Conservation (phyloP, 2,113 vertebrate genomes). For the Colossoma macropomum region DNA sequence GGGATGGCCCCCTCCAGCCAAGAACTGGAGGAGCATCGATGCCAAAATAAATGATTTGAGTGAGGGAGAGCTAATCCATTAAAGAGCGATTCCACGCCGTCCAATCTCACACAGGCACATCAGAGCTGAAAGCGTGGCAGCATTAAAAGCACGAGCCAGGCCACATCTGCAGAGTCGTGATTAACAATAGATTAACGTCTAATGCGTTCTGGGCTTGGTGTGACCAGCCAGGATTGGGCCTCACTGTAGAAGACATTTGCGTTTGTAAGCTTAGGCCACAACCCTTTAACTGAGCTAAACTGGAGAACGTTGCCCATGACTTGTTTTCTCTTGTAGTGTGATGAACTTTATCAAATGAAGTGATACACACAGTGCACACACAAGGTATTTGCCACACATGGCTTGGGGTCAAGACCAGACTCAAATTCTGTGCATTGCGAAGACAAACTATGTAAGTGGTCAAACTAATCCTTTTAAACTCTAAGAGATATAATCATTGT, state of each 20-base stretch:
- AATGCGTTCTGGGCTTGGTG: constrained; percentile 2
- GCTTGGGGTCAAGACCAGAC: background rate
- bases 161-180: constrained; percentile 36
- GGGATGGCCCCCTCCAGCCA: constrained; percentile 47
- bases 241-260: background rate
- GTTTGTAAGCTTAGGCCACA: background rate
- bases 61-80: constrained; percentile 56
- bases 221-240: constrained; percentile 1
- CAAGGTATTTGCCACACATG: background rate
- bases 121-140: constrained; percentile 45
- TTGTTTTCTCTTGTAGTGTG: background rate
- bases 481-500: no score
- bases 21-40: constrained; percentile 30
- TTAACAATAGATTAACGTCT: constrained; percentile 49
- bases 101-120: constrained; percentile 38
- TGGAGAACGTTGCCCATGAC: background rate
- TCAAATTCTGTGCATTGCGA: no score
- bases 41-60: constrained; percentile 58
- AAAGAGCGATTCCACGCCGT: constrained; percentile 37
- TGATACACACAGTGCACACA: background rate
- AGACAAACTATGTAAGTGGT: no score
- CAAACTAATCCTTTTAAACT: no score
- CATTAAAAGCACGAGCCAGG: constrained; percentile 21
- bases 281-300: background rate
- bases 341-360: background rate